Conservation (phyloP, 1,140 invertebrate species). For the Lordiphosa mommai region DNA sequence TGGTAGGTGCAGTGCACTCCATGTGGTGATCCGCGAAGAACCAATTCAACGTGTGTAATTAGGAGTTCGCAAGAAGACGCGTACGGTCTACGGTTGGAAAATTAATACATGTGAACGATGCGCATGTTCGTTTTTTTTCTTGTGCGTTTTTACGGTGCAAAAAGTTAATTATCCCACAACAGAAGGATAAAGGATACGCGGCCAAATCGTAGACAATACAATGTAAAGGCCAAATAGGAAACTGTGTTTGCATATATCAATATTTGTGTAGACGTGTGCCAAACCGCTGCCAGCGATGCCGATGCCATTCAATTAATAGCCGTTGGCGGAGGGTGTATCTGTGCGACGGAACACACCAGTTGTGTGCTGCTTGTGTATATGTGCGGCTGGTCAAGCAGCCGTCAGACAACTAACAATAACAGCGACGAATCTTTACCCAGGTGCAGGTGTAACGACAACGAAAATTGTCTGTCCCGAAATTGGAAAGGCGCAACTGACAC, state of each 20-base stretch:
- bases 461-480: not conserved
- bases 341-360: not conserved
- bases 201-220: not conserved
- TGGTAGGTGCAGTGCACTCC: not conserved
- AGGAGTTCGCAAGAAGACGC: not conserved
- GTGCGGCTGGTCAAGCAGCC: not conserved
- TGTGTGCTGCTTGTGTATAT: not conserved
- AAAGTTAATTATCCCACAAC: conserved; percentile 1
- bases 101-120: not conserved
- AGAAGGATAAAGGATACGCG: not conserved
- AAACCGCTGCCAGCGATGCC: not conserved
- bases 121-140: conserved; percentile 9
- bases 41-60: not conserved
- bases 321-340: conserved; percentile 4
- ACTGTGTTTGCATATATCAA: not conserved
- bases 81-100: not conserved
- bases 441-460: not conserved
- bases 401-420: not conserved
- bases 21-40: not conserved
- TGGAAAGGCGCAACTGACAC: not conserved
- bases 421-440: not conserved
- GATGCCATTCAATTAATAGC: not conserved
- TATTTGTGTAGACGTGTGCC: not conserved
- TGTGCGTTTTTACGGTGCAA: not conserved
- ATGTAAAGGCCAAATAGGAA: not conserved